Percentiles rank a stretch among this genome's conserved stretches.
phyloP scores from a whole-genome alignment of 2,888 invertebrate genomes.

The Aphodius sticticus region DNA sequence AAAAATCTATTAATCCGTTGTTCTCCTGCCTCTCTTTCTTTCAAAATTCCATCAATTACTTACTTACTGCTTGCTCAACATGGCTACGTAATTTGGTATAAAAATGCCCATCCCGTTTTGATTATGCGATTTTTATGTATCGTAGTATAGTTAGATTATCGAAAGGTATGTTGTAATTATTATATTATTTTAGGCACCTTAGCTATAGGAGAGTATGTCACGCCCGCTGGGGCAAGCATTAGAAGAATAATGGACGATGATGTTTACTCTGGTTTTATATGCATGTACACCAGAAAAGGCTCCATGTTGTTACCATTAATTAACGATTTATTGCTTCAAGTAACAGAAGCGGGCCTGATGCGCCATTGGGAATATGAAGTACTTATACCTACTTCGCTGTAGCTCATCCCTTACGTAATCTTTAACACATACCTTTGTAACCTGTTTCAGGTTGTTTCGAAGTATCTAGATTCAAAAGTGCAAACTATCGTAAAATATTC shows the following conservation, averaged over 20 bases:
- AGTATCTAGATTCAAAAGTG: slow-evolving; percentile 29
- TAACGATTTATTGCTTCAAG: slow-evolving; percentile 31
- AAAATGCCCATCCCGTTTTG: too few species aligned
- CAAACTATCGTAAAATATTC: slow-evolving; percentile 31
- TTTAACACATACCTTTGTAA: background rate
- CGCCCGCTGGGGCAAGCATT: slow-evolving; percentile 28
- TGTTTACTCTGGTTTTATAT: slow-evolving; percentile 33
- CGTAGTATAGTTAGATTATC: background rate
- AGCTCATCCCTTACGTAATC: background rate
- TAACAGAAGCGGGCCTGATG: slow-evolving; percentile 33
- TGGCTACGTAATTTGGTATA: too few species aligned
- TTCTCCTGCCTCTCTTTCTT: too few species aligned
- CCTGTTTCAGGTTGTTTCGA: slow-evolving; percentile 28
- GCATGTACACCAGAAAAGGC: slow-evolving; percentile 32
- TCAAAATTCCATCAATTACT: too few species aligned
- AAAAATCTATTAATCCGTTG: too few species aligned
- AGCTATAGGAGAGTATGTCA: slow-evolving; percentile 34
- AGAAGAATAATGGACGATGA: slow-evolving; percentile 33
- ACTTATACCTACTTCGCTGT: background rate
- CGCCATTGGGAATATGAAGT: slow-evolving; percentile 33
- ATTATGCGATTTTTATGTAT: too few species aligned
- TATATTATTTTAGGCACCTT: slow-evolving; percentile 28
- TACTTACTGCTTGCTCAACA: too few species aligned
- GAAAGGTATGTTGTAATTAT: background rate
- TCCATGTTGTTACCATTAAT: slow-evolving; percentile 34